These are phyloP conservation scores for Synergus laeviventris DNA, from an alignment of 2,888 invertebrate genomes.

Conservation along the genomic window DNA sequence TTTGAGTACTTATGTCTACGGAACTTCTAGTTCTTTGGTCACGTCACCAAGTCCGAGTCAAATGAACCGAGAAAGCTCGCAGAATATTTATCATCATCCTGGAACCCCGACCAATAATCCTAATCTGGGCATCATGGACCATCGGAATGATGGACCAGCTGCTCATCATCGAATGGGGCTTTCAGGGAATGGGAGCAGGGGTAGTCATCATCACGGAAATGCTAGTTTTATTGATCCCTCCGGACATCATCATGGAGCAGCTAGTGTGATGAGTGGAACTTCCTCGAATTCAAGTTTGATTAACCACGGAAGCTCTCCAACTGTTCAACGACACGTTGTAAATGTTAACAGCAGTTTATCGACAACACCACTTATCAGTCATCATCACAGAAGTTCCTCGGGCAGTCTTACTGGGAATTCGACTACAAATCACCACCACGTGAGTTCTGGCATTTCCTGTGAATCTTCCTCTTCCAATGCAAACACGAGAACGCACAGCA, in stretches of 20 bases:
- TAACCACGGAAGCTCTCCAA: conserved; percentile 64
- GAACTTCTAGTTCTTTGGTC: conserved; percentile 23
- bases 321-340: conserved; percentile 53
- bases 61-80: conserved; percentile 20
- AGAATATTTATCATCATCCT: conserved; percentile 36
- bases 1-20: conserved; percentile 20
- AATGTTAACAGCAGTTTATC: conserved; percentile 57
- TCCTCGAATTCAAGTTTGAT: conserved; percentile 66
- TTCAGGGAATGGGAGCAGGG: conserved; percentile 50
- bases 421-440: conserved; percentile 64
- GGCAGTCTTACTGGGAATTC: conserved; percentile 62
- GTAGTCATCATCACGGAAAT: conserved; percentile 58
- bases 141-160: conserved; percentile 6
- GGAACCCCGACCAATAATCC: conserved; percentile 14
- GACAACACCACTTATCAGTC: conserved; percentile 61
- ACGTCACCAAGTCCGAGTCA: conserved; percentile 33
- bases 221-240: conserved; percentile 41
- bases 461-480: conserved; percentile 69
- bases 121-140: conserved; percentile 1
- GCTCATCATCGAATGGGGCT: conserved; percentile 55
- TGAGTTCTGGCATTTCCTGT: conserved; percentile 68
- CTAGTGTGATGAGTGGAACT: conserved; percentile 62
- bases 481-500: conserved; percentile 65
- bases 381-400: conserved; percentile 64
- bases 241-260: conserved; percentile 59